A percentile compares a stretch with the other conserved stretches of the same genome.
Evolutionary conservation across 2,797 vertebrate genomes (phyloP).

Genomic region (Cottoperca gobio): DNA sequence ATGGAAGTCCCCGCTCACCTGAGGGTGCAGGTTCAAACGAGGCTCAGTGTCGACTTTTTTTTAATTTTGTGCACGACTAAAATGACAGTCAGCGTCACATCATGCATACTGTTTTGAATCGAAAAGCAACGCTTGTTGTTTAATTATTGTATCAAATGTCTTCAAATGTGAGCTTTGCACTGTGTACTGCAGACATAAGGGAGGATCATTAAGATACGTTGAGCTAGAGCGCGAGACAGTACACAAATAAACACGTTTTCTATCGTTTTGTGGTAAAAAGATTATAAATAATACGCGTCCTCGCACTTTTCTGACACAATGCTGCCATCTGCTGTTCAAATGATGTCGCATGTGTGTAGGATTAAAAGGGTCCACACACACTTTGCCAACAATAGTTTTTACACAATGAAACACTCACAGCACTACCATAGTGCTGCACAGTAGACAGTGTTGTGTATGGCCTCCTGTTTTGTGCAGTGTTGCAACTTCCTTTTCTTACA

Average conservation of each 20-base stretch:
- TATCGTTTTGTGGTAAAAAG: neutral
- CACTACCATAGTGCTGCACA: neutral
- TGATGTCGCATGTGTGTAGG: neutral
- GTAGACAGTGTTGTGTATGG: neutral
- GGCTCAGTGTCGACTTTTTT: too few species aligned
- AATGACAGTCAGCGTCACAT: neutral
- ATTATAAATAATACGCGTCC: neutral
- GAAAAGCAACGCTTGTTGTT: neutral
- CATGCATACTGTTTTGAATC: neutral
- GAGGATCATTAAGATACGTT: neutral
- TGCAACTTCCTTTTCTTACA: neutral
- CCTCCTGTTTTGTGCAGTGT: neutral
- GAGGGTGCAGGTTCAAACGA: constrained; percentile 25
- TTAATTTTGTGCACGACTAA: neutral
- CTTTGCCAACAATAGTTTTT: too few species aligned
- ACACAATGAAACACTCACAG: too few species aligned
- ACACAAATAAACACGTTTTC: neutral
- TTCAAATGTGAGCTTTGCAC: neutral
- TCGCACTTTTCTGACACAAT: constrained; percentile 1
- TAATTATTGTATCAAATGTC: neutral
- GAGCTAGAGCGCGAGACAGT: rapidly evolving
- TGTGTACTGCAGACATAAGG: neutral
- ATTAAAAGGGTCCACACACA: too few species aligned
- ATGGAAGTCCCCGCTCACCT: constrained; percentile 38
- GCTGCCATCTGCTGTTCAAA: constrained; percentile 61